phyloP scores from a whole-genome alignment of 2,888 invertebrate genomes.

The Caenorhabditis sp. region DNA sequence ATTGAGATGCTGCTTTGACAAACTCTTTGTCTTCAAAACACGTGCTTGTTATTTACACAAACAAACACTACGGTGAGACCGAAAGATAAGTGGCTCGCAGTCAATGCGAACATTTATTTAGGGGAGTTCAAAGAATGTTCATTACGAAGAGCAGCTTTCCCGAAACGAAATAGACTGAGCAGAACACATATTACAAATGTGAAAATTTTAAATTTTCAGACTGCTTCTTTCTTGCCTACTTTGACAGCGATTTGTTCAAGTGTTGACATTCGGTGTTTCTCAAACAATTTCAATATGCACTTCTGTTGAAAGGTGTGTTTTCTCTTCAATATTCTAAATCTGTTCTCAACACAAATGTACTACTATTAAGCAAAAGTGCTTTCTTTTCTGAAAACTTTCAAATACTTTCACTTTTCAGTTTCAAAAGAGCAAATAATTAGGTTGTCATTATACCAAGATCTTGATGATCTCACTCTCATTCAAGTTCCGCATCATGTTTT shows the following conservation, averaged over 20 bases:
- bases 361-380: too few species aligned
- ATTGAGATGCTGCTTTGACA: not conserved
- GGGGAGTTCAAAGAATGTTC: constrained; percentile 29
- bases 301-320: not conserved
- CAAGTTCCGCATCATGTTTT: not conserved
- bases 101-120: constrained; percentile 4
- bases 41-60: constrained; percentile 24
- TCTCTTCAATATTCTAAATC: not conserved
- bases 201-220: not conserved
- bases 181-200: not conserved
- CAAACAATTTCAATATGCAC: not conserved
- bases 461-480: not conserved
- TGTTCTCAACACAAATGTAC: too few species aligned
- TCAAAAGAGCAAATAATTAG: not conserved
- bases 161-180: not conserved
- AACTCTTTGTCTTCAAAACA: constrained; percentile 31
- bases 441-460: not conserved
- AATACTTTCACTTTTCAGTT: too few species aligned
- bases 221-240: not conserved
- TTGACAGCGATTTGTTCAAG: too few species aligned
- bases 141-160: not conserved
- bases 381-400: too few species aligned
- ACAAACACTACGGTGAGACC: constrained; percentile 14
- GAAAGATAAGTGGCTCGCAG: constrained; percentile 27
- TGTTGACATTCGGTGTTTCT: not conserved